A percentile compares a stretch with the other conserved stretches of the same genome.
Evolutionary conservation across 2,113 vertebrate species (phyloP).

Genomic region (human (Homo sapiens)): DNA sequence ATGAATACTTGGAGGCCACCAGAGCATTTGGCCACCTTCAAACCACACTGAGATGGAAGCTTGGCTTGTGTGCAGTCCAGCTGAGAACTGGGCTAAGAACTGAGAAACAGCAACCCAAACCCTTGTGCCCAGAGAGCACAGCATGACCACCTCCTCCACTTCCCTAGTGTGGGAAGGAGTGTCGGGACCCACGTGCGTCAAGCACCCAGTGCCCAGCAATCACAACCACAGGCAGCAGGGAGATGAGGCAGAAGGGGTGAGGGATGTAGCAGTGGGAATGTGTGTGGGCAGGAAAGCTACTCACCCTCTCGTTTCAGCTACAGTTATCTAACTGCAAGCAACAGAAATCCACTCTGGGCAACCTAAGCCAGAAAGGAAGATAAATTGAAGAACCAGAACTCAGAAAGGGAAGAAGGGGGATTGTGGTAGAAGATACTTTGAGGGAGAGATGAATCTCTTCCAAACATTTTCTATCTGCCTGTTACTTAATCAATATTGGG

Average conservation of each 20-base stretch:
- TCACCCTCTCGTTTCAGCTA: not conserved
- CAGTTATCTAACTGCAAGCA: not conserved
- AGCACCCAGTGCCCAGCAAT: too few relatives aligned
- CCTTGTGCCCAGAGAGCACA: not conserved
- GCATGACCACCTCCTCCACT: not conserved
- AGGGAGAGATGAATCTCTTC: not conserved
- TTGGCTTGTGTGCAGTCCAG: not conserved
- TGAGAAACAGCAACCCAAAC: not conserved
- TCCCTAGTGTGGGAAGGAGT: not conserved
- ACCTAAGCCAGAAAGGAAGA: not conserved
- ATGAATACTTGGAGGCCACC: not conserved
- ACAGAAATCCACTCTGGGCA: not conserved
- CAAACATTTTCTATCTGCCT: not conserved
- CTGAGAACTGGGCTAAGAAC: not conserved
- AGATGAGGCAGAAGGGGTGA: not conserved
- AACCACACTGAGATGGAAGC: not conserved
- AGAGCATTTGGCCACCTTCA: not conserved
- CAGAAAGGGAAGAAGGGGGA: not conserved
- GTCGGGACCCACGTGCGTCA: fast-evolving
- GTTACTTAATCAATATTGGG: not conserved
- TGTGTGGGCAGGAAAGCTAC: not conserved
- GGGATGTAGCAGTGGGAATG: not conserved
- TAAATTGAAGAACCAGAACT: not conserved
- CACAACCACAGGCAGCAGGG: not conserved
- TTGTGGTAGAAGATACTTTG: not conserved